These are phyloP conservation scores for Scomber scombrus DNA, from an alignment of 2,113 vertebrate species.

Conservation along the genomic window DNA sequence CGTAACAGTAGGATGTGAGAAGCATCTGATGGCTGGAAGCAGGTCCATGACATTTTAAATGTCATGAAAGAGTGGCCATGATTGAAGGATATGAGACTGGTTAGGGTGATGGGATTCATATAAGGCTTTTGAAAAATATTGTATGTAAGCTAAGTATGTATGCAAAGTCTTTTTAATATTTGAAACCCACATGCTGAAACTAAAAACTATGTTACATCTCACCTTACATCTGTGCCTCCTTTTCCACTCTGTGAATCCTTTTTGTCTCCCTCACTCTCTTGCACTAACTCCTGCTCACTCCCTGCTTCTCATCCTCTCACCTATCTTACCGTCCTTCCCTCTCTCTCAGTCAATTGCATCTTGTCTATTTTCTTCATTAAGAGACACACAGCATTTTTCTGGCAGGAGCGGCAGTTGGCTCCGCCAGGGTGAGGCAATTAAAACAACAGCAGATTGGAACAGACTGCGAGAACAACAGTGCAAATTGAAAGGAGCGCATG, in stretches of 20 bases:
- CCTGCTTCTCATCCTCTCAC: constrained; percentile 34
- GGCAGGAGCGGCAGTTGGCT: constrained; percentile 75
- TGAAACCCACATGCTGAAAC: constrained; percentile 4
- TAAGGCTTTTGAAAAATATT: background rate
- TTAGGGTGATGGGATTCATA: constrained; percentile 7
- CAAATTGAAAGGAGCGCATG: constrained; percentile 78
- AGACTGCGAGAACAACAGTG: constrained; percentile 81
- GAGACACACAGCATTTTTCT: constrained; percentile 75
- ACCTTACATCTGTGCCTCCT: background rate
- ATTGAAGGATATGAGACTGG: constrained; percentile 10
- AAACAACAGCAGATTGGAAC: constrained; percentile 84
- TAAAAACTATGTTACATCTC: background rate
- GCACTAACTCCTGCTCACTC: background rate
- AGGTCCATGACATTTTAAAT: constrained; percentile 40
- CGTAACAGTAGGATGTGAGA: constrained; percentile 13
- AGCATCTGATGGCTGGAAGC: constrained; percentile 19
- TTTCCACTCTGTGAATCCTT: background rate
- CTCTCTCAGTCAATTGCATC: constrained; percentile 67
- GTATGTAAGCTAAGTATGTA: background rate
- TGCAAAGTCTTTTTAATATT: background rate
- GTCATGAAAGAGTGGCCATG: constrained; percentile 11
- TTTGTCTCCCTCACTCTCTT: constrained; percentile 3
- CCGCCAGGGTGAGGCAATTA: constrained; percentile 81
- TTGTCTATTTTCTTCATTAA: constrained; percentile 80
- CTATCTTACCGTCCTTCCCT: constrained; percentile 36